Base-by-base conservation (phyloP, 1,140 invertebrate genomes). In the Medauroidea extradentata region DNA sequence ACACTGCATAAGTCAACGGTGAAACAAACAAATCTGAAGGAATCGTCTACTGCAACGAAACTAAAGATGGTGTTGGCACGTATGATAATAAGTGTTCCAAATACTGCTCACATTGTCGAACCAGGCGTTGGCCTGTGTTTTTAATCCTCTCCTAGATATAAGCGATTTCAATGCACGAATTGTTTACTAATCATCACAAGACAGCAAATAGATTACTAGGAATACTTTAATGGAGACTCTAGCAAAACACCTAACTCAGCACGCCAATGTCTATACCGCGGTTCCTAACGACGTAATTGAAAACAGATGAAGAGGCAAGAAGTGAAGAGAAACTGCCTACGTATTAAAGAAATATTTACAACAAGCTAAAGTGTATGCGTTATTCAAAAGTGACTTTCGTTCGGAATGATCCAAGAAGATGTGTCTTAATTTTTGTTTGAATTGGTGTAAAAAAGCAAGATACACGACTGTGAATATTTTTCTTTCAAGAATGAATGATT, bases 41-140 rank as follows among this genome's bases (percentile, higher is more conserved):
- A 34, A 34, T 34, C 4, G 69, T 68, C 21, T 58, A 61, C 21
- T 79, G 78, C 64, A 78, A 75, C 56, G 73, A 70, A 60, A 68
- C 73, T 57, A 71, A 77, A 38, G 69, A 67, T 25, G 69, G 71
- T 8, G 74, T 78, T 23, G 72, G 76, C 76, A 68, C 74, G 23
- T 44, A 76, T 50, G 75, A 79, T 67, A 71, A 77, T 52, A 61
- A 78, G 46, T 69, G 66, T 61, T 39, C 75, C 65, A 76, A 50
- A 34, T 71, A 71, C 59, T 53, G 51, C 18, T 57, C 55, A 25
- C 60, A 58, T 53, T 34, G 67, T 50, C 52, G 51, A 61, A 67
- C 64, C 25, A 53, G 64, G 42, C 62, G 69, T 48, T 72, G 71
- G 69, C 69, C 71, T 21, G 42, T 69, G 34, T 69, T 11, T 73